Percentiles rank a stretch among this genome's conserved stretches.
Evolutionary conservation across 2,888 invertebrate species (phyloP).

Genomic region (Onthophagus sagittarius): DNA sequence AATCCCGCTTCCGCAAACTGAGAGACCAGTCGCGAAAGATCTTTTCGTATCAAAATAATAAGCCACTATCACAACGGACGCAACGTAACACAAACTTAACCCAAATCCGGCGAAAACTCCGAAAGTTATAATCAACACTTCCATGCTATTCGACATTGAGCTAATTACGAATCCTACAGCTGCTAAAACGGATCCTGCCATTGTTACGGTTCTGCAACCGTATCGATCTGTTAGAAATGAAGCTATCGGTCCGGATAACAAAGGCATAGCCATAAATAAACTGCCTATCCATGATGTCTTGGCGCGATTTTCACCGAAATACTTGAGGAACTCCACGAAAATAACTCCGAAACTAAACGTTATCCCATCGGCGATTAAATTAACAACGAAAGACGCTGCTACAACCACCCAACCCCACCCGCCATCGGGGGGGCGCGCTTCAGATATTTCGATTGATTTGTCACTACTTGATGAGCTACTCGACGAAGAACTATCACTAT

Average conservation of each 20-base stretch:
- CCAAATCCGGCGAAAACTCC: conserved; percentile 82
- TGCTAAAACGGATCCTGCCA: conserved; percentile 73
- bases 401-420: conserved; percentile 95
- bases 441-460: conserved; percentile 61
- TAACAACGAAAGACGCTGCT: conserved; percentile 82
- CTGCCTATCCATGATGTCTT: conserved; percentile 89
- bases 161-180: conserved; percentile 74
- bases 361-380: conserved; percentile 87
- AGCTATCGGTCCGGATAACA: conserved; percentile 81
- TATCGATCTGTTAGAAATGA: conserved; percentile 78
- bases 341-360: conserved; percentile 91
- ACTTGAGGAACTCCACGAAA: conserved; percentile 78
- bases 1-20: conserved; percentile 84
- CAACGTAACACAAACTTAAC: conserved; percentile 80
- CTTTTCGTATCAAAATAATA: conserved; percentile 84
- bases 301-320: conserved; percentile 79
- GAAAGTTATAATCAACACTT: conserved; percentile 75
- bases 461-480: conserved; percentile 57
- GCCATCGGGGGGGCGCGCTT: conserved; percentile 77
- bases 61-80: conserved; percentile 87
- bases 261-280: conserved; percentile 87
- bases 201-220: conserved; percentile 76
- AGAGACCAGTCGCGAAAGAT: conserved; percentile 80
- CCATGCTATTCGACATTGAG: conserved; percentile 71
- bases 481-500: conserved; percentile 42